Conservation (phyloP, 1,140 invertebrate genomes). For the Zaprionus gabonicus region DNA sequence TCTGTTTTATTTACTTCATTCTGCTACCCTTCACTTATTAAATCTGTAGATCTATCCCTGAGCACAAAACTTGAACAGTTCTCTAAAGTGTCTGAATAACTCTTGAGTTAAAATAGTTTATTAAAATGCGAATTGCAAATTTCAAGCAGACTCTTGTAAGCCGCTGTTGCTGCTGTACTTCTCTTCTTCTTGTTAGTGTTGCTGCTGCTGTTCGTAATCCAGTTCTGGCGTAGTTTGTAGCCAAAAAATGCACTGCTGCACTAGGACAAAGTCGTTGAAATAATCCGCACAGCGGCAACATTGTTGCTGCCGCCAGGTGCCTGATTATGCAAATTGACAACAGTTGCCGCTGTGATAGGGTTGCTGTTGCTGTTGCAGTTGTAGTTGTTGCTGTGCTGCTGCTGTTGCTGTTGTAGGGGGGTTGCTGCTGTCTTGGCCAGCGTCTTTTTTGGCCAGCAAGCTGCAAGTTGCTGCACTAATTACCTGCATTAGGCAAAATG, state of each 20-base stretch:
- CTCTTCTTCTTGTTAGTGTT: background rate
- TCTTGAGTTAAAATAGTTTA: conserved; percentile 10
- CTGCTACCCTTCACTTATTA: background rate
- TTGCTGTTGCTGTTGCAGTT: conserved; percentile 9
- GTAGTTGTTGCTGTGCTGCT: conserved; percentile 20
- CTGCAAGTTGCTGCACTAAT: conserved; percentile 54
- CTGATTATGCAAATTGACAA: conserved; percentile 55
- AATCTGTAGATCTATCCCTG: background rate
- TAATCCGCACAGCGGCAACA: conserved; percentile 36
- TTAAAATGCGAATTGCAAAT: conserved; percentile 11
- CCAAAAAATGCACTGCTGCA: conserved; percentile 6
- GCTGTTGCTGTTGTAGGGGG: background rate
- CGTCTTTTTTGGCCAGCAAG: conserved; percentile 49
- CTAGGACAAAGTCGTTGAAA: conserved; percentile 4
- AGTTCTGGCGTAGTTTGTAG: background rate
- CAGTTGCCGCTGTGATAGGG: conserved; percentile 23
- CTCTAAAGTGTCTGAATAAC: background rate
- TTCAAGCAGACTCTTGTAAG: conserved; percentile 2
- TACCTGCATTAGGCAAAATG: conserved; percentile 77
- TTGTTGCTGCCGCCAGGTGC: conserved; percentile 35
- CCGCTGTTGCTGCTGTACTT: background rate
- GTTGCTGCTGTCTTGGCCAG: conserved; percentile 28
- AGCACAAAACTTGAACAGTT: background rate
- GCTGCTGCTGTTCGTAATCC: background rate
- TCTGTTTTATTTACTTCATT: background rate